These are phyloP conservation scores for Mamestra configurata DNA, from an alignment of 1,140 invertebrate genomes.

Conservation along the genomic window DNA sequence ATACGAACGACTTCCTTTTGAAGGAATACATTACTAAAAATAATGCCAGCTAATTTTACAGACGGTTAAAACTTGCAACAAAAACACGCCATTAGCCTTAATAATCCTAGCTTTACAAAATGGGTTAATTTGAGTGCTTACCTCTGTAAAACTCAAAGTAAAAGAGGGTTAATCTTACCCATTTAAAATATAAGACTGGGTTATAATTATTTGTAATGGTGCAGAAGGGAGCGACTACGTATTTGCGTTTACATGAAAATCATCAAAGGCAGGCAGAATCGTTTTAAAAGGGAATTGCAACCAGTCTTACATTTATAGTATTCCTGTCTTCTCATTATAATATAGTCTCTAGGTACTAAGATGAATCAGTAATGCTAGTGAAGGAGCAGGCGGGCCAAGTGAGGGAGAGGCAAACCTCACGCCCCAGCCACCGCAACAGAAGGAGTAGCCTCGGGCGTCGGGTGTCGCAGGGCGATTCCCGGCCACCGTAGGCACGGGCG, in stretches of 20 bases:
- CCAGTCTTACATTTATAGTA: too few species aligned
- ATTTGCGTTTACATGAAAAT: neutral
- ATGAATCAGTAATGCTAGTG: too few species aligned
- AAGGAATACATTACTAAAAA: neutral
- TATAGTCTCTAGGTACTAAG: too few species aligned
- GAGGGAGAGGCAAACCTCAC: too few species aligned
- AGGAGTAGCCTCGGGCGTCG: too few species aligned
- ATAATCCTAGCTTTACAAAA: conserved; percentile 10
- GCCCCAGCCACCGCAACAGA: too few species aligned
- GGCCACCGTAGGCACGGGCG: too few species aligned
- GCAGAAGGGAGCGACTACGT: neutral
- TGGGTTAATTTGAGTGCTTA: conserved; percentile 23
- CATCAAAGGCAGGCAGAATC: neutral
- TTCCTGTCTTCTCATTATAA: too few species aligned
- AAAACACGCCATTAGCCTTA: conserved; percentile 10
- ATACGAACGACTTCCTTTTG: neutral
- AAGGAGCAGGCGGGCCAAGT: too few species aligned
- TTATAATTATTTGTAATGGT: neutral
- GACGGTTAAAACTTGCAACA: neutral
- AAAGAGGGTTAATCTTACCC: conserved; percentile 5
- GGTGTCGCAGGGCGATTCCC: too few species aligned
- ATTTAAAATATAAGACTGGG: conserved; percentile 8
- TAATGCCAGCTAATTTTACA: conserved; percentile 6
- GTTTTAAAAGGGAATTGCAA: too few species aligned
- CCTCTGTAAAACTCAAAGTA: neutral